Base-by-base conservation (phyloP, 2,888 invertebrate genomes). In the Eilema sororculum region DNA sequence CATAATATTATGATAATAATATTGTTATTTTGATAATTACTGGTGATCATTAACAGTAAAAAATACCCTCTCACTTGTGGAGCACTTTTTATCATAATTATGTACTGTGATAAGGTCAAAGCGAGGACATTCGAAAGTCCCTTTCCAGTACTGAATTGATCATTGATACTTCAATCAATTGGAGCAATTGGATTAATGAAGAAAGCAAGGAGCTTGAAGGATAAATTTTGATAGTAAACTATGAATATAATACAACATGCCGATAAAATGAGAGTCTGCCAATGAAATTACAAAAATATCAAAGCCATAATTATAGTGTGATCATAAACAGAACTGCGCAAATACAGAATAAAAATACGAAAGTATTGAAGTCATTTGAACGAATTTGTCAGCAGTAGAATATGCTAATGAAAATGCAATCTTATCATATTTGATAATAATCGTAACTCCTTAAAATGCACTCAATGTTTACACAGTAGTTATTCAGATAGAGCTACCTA, bases 91-190 rank as follows among this genome's bases (percentile, higher is more conserved):
- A 79, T 86, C 73, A 80, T 86, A 87, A 89, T 89, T 86, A 87
- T 85, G 84, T 82, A 78, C 84, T 80, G 82, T 85, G 83, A 84
- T 88, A 89, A 91, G 90, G 91, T 84, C 89, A 84, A 72, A 75
- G 71, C 89, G 84, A 90, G 91, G 91, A 83, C 87, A 78, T 87
- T 88, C 65, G 91, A 91, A 88, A 90, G 91, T 88, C 85, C 79
- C 86, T 87, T 89, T 86, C 75, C 80, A 86, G 86, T 84, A 82
- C 80, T 78, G 75, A 77, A 82, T 82, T 78, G 70, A 79, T 79
- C 76, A 84, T 86, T 84, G 80, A 79, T 80, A 82, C 68, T 58
- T 67, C 67, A 77, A 72, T 70, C 71, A 77, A 80, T 77, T 80
- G 74, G 72, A 71, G 65, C 72, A 76, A 80, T 57, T 24, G 20